Conservation (phyloP, 2,888 invertebrate species). For the Mesorhabditis spiculigera region DNA sequence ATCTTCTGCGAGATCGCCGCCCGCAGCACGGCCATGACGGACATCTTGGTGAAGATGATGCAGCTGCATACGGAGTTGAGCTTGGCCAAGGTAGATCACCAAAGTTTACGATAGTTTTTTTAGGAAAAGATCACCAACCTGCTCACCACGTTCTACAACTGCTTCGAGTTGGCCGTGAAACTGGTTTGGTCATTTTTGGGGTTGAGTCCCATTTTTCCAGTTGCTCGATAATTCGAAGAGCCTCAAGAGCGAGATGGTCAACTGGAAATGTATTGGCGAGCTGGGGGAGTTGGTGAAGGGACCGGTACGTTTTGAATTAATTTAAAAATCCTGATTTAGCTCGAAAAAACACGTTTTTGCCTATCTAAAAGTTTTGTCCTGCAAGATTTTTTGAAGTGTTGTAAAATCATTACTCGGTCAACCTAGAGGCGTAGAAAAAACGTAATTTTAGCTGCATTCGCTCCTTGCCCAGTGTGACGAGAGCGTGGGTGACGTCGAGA, state of each 20-base stretch:
- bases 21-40: background rate
- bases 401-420: too few species aligned
- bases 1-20: background rate
- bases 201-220: background rate
- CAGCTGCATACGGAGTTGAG: background rate
- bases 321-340: too few species aligned
- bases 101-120: background rate
- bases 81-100: background rate
- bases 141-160: background rate
- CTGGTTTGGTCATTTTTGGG: slow-evolving; percentile 6
- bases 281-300: background rate
- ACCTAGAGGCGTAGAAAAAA: too few species aligned
- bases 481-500: slow-evolving; percentile 2
- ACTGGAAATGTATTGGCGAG: background rate
- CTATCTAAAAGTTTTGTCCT: too few species aligned
- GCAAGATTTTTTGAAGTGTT: too few species aligned
- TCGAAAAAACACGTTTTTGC: too few species aligned
- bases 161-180: background rate
- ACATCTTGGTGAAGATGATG: background rate
- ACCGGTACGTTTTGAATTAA: background rate
- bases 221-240: background rate
- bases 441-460: background rate
- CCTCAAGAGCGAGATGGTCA: background rate
- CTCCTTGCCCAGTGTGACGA: background rate
- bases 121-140: background rate